These are phyloP conservation scores for Chironomus tentans DNA, from an alignment of 2,888 invertebrate species.

Conservation along the genomic window DNA sequence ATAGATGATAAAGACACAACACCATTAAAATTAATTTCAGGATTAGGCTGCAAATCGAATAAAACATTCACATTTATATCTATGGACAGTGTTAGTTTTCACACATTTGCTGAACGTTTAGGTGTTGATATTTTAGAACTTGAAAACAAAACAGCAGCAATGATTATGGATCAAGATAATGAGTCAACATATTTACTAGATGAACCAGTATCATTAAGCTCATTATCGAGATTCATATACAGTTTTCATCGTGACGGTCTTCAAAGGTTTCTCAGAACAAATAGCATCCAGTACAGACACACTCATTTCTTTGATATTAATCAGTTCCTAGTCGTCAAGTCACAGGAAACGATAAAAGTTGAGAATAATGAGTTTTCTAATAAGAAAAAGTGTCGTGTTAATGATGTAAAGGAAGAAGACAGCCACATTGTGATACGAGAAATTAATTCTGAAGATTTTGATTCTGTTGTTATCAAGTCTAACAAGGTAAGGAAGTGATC, in stretches of 20 bases:
- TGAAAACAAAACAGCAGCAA: slow-evolving; percentile 54
- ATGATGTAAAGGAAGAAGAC: slow-evolving; percentile 1
- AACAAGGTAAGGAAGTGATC: slow-evolving; percentile 46
- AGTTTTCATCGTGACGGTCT: slow-evolving; percentile 26
- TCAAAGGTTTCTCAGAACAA: slow-evolving; percentile 22
- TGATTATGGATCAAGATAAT: slow-evolving; percentile 63
- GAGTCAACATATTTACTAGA: slow-evolving; percentile 50
- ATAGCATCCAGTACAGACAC: slow-evolving; percentile 23
- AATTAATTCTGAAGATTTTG: slow-evolving; percentile 56
- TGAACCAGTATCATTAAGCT: slow-evolving; percentile 27
- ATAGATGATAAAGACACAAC: slow-evolving; percentile 25
- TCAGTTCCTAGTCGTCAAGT: not conserved
- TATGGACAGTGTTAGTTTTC: slow-evolving; percentile 62
- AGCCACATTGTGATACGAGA: slow-evolving; percentile 39
- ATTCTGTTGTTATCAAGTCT: slow-evolving; percentile 49
- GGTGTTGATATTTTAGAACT: slow-evolving; percentile 56
- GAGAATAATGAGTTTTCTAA: not conserved
- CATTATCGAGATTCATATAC: slow-evolving; percentile 27
- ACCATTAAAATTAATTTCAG: slow-evolving; percentile 32
- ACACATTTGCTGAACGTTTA: slow-evolving; percentile 64
- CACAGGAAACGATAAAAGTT: not conserved
- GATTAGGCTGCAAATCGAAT: slow-evolving; percentile 50
- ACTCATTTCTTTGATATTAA: slow-evolving; percentile 27
- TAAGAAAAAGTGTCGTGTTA: not conserved
- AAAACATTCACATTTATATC: slow-evolving; percentile 54